Evolutionary conservation across 1,140 invertebrate genomes (phyloP), one percentile per base, ranked within the genome.

Genomic region (Drosophila pruinosa): DNA sequence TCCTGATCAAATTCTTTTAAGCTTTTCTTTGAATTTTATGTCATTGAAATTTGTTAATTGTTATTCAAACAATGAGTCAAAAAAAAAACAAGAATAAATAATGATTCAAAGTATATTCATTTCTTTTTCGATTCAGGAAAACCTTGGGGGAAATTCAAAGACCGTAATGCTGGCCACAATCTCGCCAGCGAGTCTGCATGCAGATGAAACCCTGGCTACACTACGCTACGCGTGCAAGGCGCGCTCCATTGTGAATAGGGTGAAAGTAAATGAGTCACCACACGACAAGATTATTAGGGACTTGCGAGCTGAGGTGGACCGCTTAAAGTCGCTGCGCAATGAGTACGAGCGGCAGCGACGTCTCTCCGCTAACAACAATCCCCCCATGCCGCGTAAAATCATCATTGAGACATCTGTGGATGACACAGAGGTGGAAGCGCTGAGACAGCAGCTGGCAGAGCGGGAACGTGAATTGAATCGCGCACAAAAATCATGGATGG

Each of bases 211-310:
- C 0, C 90, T 98, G 17, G 95, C 96, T 0, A 98, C 97, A 0
- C 92, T 98, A 28, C 93, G 97, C 10, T 98, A 97, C 88, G 96
- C 96, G 4, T 96, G 95, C 88, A 95, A 96, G 83, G 97, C 97
- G 0, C 95, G 98, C 82, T 96, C 96, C 58, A 99, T 99, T 62
- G 97, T 98, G 81, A 98, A 98, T 90, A 96, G 97, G 78, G 97
- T 97, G 0, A 98, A 96, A 31, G 96, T 98, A 65, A 98, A 99
- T 92, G 97, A 98, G 89, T 96, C 97, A 91, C 94, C 95, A 0
- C 97, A 97, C 79, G 96, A 97, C 24, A 96, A 96, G 91, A 93
- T 97, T 22, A 97, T 97, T 59, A 92, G 95, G 41, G 96, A 97
- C 77, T 92, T 97, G 12, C 92, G 96, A 4, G 95, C 98, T 5